Base-by-base conservation (phyloP, 2,888 invertebrate genomes). In the Cyrtodaria siliqua region DNA sequence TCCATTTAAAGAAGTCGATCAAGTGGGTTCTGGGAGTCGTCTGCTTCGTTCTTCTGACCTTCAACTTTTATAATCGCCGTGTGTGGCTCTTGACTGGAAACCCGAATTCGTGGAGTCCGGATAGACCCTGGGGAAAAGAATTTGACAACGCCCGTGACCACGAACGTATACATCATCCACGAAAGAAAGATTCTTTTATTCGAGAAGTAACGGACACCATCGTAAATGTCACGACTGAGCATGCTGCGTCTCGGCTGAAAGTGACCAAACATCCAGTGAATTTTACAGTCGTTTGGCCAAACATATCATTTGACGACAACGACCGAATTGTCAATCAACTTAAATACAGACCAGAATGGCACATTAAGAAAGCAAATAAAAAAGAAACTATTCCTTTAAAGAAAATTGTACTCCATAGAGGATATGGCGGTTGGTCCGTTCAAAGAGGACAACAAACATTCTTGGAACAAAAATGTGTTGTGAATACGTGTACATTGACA, bases 401-500 rank as follows among this genome's bases (percentile, higher is more conserved):
- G 72, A 86, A 82, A 23, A 91, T 91, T 42, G 59, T 90, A 3
- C 59, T 88, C n/a, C 87, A 86, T 66, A 74, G 76, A 64, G 91
- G 91, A 4, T 67, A 88, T 3, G 83, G 87, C 8, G 82, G 85
- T 24, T 88, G 87, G 85, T 79, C 73, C 14, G 71, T 89, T 1
- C 82, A 86, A 47, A 66, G 63, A 12, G 94, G 96, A 0, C 94
- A 95, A 52, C 94, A 95, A 24, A 95, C 95, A 82, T 96, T 97
- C 93, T 88, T 94, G 82, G 94, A 95, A 81, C 95, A 95, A 86
- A 95, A 96, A 85, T 99, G 99, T 92, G 97, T 97, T 0, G 97
- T 99, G n/a, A 96, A 96, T 91, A 95, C 96, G 2, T 99, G 98
- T 93, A 94, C 95, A 18, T 94, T 99, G 64, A 96, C 96, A 0